These are phyloP conservation scores for Himalopsyche kuldschensis DNA, from an alignment of 2,888 invertebrate genomes.

Conservation along the genomic window DNA sequence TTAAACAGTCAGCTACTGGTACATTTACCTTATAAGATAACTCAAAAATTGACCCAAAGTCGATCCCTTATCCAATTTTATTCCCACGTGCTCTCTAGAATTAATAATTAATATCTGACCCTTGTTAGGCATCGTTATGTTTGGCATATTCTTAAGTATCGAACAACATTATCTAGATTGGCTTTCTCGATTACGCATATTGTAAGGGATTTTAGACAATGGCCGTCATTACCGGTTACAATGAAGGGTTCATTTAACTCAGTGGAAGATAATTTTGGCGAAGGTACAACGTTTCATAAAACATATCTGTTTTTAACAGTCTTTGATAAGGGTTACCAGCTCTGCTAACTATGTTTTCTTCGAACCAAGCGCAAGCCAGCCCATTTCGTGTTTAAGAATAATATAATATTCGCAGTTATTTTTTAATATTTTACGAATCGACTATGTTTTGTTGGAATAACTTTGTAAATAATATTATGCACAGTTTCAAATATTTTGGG, in stretches of 20 bases:
- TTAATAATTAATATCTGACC: too few species aligned
- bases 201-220: background rate
- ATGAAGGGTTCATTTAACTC: background rate
- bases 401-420: background rate
- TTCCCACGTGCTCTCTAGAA: too few species aligned
- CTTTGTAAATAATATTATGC: too few species aligned
- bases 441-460: too few species aligned
- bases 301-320: background rate
- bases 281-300: background rate
- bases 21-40: too few species aligned
- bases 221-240: background rate
- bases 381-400: background rate
- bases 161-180: background rate
- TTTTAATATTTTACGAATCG: too few species aligned
- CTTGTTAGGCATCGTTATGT: too few species aligned
- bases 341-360: background rate
- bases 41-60: too few species aligned
- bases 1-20: too few species aligned
- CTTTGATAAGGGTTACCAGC: background rate
- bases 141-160: too few species aligned
- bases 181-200: background rate
- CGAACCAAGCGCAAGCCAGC: background rate
- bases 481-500: too few species aligned
- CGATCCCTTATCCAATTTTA: too few species aligned
- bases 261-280: background rate